phyloP scores from a whole-genome alignment of 2,888 invertebrate genomes.

The Synergus itoensis region DNA sequence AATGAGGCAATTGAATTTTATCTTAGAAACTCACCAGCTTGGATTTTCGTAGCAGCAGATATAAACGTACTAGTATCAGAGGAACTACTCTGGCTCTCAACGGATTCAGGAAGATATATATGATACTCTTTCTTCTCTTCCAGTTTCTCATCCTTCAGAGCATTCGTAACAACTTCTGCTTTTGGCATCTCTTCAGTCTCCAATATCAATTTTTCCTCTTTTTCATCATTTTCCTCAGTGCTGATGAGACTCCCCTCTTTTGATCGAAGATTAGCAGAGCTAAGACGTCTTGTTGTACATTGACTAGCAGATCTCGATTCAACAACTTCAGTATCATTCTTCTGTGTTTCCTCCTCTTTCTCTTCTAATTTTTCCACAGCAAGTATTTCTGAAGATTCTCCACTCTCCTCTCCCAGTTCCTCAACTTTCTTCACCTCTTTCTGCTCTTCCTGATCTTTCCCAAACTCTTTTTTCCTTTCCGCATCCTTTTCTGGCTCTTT shows the following conservation, averaged over 20 bases:
- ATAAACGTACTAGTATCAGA: constrained; percentile 61
- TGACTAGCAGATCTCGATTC: constrained; percentile 60
- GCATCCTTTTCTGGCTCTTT: neutral
- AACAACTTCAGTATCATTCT: constrained; percentile 45
- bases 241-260: constrained; percentile 42
- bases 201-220: constrained; percentile 43
- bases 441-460: neutral
- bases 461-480: neutral
- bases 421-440: constrained; percentile 28
- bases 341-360: constrained; percentile 16
- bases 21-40: constrained; percentile 63
- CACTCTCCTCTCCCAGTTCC: neutral
- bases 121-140: constrained; percentile 56
- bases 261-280: constrained; percentile 50
- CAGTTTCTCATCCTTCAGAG: constrained; percentile 41
- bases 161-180: constrained; percentile 47
- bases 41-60: constrained; percentile 67
- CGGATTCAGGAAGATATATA: constrained; percentile 57
- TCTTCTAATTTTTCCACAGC: neutral
- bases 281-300: constrained; percentile 57
- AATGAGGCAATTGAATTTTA: too few relatives aligned
- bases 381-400: neutral
- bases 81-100: constrained; percentile 50
- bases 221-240: neutral
- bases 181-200: constrained; percentile 29